Percentiles rank a stretch among this genome's conserved stretches.
Evolutionary conservation across 2,888 invertebrate genomes (phyloP).

Genomic region (Volucella bombylans): DNA sequence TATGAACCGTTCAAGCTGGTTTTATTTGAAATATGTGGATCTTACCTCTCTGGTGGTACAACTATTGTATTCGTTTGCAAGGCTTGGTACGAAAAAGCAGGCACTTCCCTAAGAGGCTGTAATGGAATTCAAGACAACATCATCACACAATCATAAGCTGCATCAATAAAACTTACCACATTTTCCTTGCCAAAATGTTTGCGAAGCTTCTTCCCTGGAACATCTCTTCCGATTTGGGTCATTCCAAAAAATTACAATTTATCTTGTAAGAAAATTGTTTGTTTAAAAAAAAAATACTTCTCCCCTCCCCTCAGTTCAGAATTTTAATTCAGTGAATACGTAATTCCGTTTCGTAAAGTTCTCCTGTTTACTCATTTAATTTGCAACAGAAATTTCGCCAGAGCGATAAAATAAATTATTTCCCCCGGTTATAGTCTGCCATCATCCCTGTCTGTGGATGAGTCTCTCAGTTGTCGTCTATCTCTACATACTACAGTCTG

Average conservation of each 20-base stretch:
- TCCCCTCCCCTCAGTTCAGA: slow-evolving; percentile 17
- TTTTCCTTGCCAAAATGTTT: slow-evolving; percentile 47
- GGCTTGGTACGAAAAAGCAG: slow-evolving; percentile 81
- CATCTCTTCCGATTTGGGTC: slow-evolving; percentile 49
- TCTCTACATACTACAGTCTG: neutral
- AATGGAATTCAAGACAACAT: neutral
- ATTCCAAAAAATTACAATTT: slow-evolving; percentile 41
- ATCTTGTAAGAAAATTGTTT: slow-evolving; percentile 8
- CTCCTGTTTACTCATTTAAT: slow-evolving; percentile 49
- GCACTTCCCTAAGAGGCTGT: slow-evolving; percentile 78
- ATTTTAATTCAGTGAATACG: slow-evolving; percentile 60
- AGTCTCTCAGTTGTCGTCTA: neutral
- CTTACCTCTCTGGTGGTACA: slow-evolving; percentile 79
- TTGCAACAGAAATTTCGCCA: slow-evolving; percentile 42
- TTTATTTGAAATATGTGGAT: neutral
- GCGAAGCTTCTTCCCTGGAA: slow-evolving; percentile 61
- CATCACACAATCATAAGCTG: neutral
- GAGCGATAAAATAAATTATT: slow-evolving; percentile 19
- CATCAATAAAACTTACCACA: slow-evolving; percentile 19
- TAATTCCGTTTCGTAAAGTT: slow-evolving; percentile 28
- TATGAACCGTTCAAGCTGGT: neutral
- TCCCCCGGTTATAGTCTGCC: neutral
- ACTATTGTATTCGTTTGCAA: slow-evolving; percentile 80
- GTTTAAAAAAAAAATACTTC: too few relatives aligned
- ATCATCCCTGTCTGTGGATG: neutral